Base-by-base conservation (phyloP, 2,797 vertebrate species). In the Psittacula echo region DNA sequence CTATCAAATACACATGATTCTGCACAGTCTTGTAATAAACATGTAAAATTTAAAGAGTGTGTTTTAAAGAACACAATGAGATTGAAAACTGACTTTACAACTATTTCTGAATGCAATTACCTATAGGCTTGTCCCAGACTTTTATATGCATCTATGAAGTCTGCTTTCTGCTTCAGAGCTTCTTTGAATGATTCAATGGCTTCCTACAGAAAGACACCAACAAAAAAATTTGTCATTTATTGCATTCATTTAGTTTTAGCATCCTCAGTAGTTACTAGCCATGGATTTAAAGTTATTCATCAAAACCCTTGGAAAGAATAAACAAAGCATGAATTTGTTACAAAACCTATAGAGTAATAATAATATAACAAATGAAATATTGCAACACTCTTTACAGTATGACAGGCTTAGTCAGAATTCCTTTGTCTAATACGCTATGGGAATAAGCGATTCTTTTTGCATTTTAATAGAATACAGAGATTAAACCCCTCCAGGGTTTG, bases 121-220 rank as follows among this genome's bases (percentile, higher is more conserved):
- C 99, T 99, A 97, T 99, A 99, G 30, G 99, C 99, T 97, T 99
- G 99, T 16, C 99, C 99, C 8, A 99, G 98, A 95, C 99, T 99
- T 98, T 99, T 99, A 96, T 99, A 99, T 0, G 99, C 99, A 95
- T 99, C 99, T 90, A 99, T 99, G 68, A 99, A 99, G 94, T 99
- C 99, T 44, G 98, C 98, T 97, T 99, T 99, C 94, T 99, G 98
- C 93, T 99, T 99, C 93, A 99, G 95, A 20, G 99, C 99, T 97
- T 99, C 99, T 98, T 99, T 99, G 97, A 99, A 99, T 3, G 99
- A 99, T 92, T 99, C 99, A 66, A 99, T 99, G 92, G 99, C 99
- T 98, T 99, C 99, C 99, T 99, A 95, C 21, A 93, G 81, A 79
- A 92, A 96, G 44, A 14, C 11, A 86, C 4, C 54, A 88, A 78